phyloP scores from a whole-genome alignment of 1,140 invertebrate species.

The Drosophila pruinosa region DNA sequence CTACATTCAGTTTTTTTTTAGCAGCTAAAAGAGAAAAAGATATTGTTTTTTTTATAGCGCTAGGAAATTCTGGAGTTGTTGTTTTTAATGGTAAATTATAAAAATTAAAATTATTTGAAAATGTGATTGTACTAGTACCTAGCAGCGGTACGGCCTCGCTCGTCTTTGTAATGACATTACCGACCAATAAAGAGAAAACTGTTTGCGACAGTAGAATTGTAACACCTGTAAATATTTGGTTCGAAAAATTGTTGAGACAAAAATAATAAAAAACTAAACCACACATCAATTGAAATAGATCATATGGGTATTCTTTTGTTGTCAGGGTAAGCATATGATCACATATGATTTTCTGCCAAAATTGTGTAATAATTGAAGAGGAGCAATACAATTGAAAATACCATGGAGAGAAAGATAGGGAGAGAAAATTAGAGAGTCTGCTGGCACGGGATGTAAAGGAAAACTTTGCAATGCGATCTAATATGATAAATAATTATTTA shows the following conservation, averaged over 20 bases:
- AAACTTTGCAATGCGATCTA: not conserved
- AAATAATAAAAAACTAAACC: not conserved
- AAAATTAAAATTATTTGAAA: constrained; percentile 44
- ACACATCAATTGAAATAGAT: not conserved
- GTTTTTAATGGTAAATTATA: constrained; percentile 48
- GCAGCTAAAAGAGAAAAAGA: constrained; percentile 70
- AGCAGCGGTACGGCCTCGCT: constrained; percentile 98
- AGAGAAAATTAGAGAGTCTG: not conserved
- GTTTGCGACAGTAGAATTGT: constrained; percentile 99
- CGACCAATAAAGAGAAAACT: constrained; percentile 99
- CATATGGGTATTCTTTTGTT: not conserved
- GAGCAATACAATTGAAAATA: not conserved
- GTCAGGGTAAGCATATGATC: not conserved
- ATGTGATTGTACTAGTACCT: constrained; percentile 86
- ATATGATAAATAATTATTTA: not conserved
- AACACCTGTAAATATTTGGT: constrained; percentile 90
- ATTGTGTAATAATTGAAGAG: constrained; percentile 2
- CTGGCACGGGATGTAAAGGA: constrained; percentile 10
- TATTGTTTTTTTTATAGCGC: constrained; percentile 48
- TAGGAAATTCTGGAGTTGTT: constrained; percentile 54
- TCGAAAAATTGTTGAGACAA: constrained; percentile 26
- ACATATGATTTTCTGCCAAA: constrained; percentile 9
- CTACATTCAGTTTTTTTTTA: constrained; percentile 60
- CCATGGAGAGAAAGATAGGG: not conserved
- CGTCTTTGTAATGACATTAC: constrained; percentile 97